Evolutionary conservation across 2,797 vertebrate species (phyloP).

Genomic region (Coregonus suidteri): DNA sequence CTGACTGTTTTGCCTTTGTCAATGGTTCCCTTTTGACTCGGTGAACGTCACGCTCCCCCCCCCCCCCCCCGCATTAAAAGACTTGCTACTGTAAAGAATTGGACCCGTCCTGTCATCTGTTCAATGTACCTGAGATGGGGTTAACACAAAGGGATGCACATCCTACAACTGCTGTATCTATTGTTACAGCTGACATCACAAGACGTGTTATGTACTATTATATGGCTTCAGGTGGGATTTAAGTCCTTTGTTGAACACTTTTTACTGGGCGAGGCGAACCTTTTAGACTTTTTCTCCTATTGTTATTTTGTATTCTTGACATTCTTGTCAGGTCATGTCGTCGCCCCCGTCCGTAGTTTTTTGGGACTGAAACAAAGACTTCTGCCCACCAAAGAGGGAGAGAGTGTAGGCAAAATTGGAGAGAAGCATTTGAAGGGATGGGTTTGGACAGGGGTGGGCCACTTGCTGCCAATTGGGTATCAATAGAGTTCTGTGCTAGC

Average conservation of each 20-base stretch:
- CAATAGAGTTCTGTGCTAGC: conserved; percentile 37
- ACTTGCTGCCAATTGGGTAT: conserved; percentile 43
- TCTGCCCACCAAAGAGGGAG: conserved; percentile 43
- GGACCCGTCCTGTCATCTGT: conserved; percentile 25
- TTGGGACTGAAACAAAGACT: conserved; percentile 60
- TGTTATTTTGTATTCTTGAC: conserved; percentile 60
- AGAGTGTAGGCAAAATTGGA: conserved; percentile 32
- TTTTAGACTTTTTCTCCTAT: not conserved
- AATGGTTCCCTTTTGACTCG: conserved; percentile 59
- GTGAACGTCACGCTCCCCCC: conserved; percentile 57
- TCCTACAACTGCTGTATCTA: conserved; percentile 25
- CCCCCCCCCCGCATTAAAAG: conserved; percentile 53
- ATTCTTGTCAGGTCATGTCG: conserved; percentile 66
- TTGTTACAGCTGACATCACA: conserved; percentile 40
- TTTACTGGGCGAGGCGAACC: too few relatives aligned
- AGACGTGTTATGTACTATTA: not conserved
- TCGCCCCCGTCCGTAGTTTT: conserved; percentile 61
- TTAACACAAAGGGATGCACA: conserved; percentile 21
- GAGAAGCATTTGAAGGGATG: conserved; percentile 49
- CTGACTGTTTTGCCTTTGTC: conserved; percentile 64
- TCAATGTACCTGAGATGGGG: conserved; percentile 3
- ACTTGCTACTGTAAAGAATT: conserved; percentile 45
- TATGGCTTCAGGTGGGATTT: conserved; percentile 9
- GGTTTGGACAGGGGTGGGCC: conserved; percentile 43
- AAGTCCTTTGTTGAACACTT: conserved; percentile 18